Percentiles rank a stretch among this genome's conserved stretches.
phyloP scores from a whole-genome alignment of 2,797 vertebrate species.

The Sternotherus odoratus region DNA sequence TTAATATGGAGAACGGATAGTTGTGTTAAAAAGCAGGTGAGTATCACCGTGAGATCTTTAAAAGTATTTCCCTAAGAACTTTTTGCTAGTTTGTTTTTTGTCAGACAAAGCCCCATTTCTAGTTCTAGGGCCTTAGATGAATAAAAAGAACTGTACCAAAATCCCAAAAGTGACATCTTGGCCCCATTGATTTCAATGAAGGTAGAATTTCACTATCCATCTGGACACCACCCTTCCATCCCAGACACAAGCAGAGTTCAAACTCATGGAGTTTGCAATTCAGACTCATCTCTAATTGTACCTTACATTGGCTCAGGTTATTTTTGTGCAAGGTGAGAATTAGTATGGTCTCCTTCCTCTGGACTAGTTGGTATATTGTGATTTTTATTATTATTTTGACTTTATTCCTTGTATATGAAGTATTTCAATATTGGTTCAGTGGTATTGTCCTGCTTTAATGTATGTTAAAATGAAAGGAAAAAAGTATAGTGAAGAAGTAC shows the following conservation, averaged over 20 bases:
- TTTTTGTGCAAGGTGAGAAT: background rate
- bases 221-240: background rate
- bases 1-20: slow-evolving; percentile 10
- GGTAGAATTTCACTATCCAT: background rate
- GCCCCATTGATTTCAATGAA: slow-evolving; percentile 14
- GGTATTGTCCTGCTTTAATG: background rate
- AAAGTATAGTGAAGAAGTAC: background rate
- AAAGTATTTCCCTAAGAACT: slow-evolving; percentile 6
- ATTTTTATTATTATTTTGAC: background rate
- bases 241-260: background rate
- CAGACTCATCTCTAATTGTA: background rate
- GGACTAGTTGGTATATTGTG: background rate
- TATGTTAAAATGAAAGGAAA: background rate
- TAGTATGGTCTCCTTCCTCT: rapidly evolving
- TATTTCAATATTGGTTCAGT: background rate
- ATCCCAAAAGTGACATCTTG: background rate
- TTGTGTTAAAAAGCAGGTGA: background rate
- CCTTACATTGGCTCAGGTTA: background rate
- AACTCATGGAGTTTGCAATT: background rate
- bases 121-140: background rate
- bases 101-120: background rate
- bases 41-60: background rate
- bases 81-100: slow-evolving; percentile 17
- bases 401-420: background rate
- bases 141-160: background rate